Evolutionary conservation across 2,113 vertebrate genomes (phyloP).

Genomic region (Chionomys nivalis): DNA sequence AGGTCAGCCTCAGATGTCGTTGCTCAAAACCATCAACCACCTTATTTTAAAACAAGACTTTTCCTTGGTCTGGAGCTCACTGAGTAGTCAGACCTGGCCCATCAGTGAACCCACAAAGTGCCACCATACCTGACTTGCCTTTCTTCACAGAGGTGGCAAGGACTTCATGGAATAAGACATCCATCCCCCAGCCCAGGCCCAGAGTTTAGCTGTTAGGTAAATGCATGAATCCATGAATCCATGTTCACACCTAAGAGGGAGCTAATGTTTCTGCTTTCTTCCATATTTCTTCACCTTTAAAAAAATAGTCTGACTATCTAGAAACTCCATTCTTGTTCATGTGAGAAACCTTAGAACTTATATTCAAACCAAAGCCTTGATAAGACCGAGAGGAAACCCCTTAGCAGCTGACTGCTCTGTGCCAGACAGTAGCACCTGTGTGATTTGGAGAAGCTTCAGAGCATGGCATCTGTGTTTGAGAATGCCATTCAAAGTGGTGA

Average conservation of each 20-base stretch:
- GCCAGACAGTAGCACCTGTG: background rate
- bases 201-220: background rate
- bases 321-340: background rate
- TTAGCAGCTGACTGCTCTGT: background rate
- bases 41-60: background rate
- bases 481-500: slow-evolving; percentile 22
- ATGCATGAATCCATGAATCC: background rate
- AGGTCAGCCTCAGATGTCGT: background rate
- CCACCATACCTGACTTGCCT: background rate
- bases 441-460: background rate
- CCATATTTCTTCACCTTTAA: background rate
- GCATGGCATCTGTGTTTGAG: background rate
- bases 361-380: background rate
- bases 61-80: background rate
- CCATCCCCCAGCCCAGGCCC: background rate
- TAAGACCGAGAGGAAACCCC: background rate
- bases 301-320: background rate
- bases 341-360: background rate
- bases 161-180: background rate
- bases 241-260: background rate
- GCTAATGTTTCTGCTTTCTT: background rate
- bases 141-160: background rate
- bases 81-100: background rate
- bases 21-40: background rate
- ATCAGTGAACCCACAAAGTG: background rate